phyloP scores from a whole-genome alignment of 92 coral and sea anemone species.

The Diadumene lineata region DNA sequence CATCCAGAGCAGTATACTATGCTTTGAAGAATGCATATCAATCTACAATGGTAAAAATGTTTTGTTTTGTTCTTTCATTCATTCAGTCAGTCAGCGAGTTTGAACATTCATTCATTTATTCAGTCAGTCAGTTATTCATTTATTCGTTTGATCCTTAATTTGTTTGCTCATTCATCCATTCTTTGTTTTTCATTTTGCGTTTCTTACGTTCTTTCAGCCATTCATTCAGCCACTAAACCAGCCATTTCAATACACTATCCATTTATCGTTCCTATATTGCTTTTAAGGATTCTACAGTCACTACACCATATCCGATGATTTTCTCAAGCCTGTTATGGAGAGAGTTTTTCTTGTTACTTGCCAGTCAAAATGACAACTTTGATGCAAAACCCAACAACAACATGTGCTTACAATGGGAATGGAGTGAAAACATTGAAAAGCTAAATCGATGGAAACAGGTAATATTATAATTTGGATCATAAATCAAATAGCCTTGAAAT shows the following conservation, averaged over 20 bases:
- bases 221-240: no score
- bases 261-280: background rate
- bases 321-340: slow-evolving; percentile 63
- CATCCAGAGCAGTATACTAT: slow-evolving; percentile 64
- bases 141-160: no score
- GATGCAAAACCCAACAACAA: slow-evolving; percentile 56
- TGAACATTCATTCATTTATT: no score
- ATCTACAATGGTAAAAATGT: slow-evolving; percentile 33
- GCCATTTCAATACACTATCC: no score
- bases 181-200: no score
- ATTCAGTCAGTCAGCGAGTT: no score
- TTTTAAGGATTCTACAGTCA: background rate
- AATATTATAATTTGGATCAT: no score
- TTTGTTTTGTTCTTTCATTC: no score
- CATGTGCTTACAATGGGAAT: slow-evolving; percentile 66
- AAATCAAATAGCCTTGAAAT: no score
- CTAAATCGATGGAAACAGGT: slow-evolving; percentile 77
- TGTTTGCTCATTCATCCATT: no score
- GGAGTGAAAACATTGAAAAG: slow-evolving; percentile 59
- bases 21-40: slow-evolving; percentile 41
- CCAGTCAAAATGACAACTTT: slow-evolving; percentile 57
- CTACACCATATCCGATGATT: background rate
- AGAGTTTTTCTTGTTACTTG: slow-evolving; percentile 69
- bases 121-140: no score
- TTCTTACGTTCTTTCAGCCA: no score